Percentiles rank a stretch among this genome's conserved stretches.
phyloP scores from a whole-genome alignment of 2,797 vertebrate species.

The Scolopax rusticola region DNA sequence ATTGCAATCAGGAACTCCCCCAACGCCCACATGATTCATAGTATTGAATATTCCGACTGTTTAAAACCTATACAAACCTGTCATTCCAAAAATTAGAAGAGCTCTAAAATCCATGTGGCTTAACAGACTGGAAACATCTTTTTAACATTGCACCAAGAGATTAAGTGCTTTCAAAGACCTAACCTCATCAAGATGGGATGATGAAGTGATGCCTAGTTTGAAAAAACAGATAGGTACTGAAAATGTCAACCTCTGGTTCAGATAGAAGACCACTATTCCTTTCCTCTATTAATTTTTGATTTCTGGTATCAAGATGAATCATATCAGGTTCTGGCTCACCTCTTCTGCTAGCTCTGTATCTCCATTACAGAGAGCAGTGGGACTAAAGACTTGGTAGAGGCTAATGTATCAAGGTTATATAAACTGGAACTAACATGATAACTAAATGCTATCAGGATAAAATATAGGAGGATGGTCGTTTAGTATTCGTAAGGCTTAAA shows the following conservation, averaged over 20 bases:
- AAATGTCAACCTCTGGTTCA: neutral
- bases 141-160: slow-evolving; percentile 1
- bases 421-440: slow-evolving; percentile 5
- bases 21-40: slow-evolving; percentile 35
- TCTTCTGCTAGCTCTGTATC: neutral
- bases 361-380: neutral
- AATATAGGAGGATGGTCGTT: neutral
- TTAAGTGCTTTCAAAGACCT: neutral
- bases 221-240: neutral
- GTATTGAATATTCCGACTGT: slow-evolving; percentile 2
- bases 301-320: neutral
- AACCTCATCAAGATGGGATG: neutral
- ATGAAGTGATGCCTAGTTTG: neutral
- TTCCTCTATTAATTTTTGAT: neutral
- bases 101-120: neutral
- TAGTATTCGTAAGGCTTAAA: neutral
- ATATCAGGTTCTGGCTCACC: neutral
- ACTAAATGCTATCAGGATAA: slow-evolving; percentile 7
- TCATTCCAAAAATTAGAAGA: neutral
- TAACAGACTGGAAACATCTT: slow-evolving; percentile 1
- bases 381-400: neutral
- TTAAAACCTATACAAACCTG: neutral
- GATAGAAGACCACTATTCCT: neutral
- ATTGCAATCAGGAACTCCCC: slow-evolving; percentile 41
- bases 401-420: neutral